Conservation (phyloP, 2,113 vertebrate species). For the Arvicanthis niloticus region DNA sequence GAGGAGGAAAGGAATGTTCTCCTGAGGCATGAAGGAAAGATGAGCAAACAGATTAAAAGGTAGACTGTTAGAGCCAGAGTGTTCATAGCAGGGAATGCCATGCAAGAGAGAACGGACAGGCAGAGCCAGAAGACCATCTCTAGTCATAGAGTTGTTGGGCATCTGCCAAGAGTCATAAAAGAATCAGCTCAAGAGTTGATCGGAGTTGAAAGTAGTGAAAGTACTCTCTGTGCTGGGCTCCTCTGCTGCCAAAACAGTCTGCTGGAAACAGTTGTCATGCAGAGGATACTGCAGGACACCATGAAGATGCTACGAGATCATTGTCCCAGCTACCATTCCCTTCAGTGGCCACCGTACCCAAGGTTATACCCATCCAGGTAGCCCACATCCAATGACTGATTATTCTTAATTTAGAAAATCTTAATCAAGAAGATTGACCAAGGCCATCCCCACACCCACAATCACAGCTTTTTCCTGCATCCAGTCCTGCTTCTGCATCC, state of each 20-base stretch:
- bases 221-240: not conserved
- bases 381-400: not conserved
- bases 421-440: not conserved
- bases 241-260: not conserved
- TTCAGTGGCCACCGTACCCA: not conserved
- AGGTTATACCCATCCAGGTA: not conserved
- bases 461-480: not conserved
- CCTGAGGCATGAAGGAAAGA: conserved; percentile 23
- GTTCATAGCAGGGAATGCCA: not conserved
- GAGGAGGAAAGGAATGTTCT: not conserved
- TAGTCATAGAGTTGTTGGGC: not conserved
- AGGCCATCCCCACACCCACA: not conserved
- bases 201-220: conserved; percentile 8
- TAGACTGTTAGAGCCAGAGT: not conserved
- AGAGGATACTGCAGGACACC: not conserved
- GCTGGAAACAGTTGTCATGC: not conserved
- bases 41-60: not conserved
- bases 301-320: not conserved
- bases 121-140: conserved; percentile 10
- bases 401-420: not conserved
- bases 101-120: not conserved
- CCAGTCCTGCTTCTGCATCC: not conserved
- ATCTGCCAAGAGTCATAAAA: conserved; percentile 59
- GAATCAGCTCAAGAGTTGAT: conserved; percentile 50
- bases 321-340: not conserved